Conservation (phyloP, 2,797 vertebrate species). For the Rhadinocentrus ornatus region DNA sequence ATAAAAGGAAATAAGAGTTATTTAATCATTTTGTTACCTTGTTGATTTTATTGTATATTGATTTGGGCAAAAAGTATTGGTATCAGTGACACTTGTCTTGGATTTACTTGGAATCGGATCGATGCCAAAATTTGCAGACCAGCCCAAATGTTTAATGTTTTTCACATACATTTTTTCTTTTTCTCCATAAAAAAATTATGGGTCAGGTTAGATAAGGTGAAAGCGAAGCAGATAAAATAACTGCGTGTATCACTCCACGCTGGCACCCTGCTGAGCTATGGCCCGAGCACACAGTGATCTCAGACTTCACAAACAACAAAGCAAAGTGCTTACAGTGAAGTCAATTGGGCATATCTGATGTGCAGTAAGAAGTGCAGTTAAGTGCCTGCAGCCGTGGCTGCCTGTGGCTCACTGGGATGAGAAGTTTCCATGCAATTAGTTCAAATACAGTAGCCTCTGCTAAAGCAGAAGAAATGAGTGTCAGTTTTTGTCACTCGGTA, state of each 20-base stretch:
- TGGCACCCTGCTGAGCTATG: background rate
- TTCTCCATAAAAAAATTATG: slow-evolving; percentile 28
- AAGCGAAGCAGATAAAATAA: slow-evolving; percentile 32
- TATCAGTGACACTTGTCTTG: too few species aligned
- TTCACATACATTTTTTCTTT: slow-evolving; percentile 54
- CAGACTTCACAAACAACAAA: slow-evolving; percentile 58
- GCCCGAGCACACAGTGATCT: slow-evolving; percentile 26
- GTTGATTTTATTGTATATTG: too few species aligned
- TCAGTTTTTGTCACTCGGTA: slow-evolving; percentile 62
- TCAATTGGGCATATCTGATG: slow-evolving; percentile 61
- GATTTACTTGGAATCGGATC: too few species aligned
- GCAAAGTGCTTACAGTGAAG: slow-evolving; percentile 63
- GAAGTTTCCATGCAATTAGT: slow-evolving; percentile 70
- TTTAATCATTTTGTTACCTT: too few species aligned
- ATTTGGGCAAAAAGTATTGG: too few species aligned
- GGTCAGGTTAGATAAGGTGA: slow-evolving; percentile 9
- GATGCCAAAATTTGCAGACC: too few species aligned
- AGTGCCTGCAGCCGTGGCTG: slow-evolving; percentile 61
- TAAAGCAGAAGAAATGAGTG: slow-evolving; percentile 52
- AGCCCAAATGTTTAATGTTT: slow-evolving; percentile 40
- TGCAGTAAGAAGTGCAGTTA: slow-evolving; percentile 52
- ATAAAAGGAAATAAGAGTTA: too few species aligned
- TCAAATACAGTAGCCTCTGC: slow-evolving; percentile 48
- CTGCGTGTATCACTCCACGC: slow-evolving; percentile 16
- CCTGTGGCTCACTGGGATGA: slow-evolving; percentile 46